These are phyloP conservation scores for Parthenolecanium corni DNA, from an alignment of 2,888 invertebrate species.

Conservation along the genomic window DNA sequence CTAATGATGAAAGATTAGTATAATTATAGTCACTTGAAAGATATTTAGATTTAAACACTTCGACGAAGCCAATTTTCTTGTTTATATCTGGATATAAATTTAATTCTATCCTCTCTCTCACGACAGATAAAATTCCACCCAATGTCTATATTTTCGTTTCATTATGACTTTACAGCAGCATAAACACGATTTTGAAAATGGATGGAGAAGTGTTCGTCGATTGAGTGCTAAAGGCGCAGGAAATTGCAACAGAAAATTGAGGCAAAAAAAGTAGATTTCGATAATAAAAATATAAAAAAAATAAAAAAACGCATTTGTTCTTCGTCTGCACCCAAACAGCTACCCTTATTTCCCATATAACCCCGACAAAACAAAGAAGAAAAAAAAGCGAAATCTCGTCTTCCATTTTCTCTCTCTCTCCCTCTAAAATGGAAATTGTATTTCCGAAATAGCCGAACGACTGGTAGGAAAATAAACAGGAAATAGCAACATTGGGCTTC, in stretches of 20 bases:
- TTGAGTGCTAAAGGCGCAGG: no score
- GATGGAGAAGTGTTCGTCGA: background rate
- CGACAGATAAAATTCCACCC: no score
- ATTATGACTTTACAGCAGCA: no score
- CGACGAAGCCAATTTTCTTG: no score
- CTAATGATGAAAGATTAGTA: no score
- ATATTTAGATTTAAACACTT: no score
- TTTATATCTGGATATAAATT: no score
- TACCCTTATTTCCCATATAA: background rate
- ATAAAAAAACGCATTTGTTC: background rate
- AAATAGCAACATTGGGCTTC: background rate
- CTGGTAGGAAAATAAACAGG: constrained; percentile 1
- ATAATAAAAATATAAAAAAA: no score
- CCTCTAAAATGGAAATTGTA: constrained; percentile 7
- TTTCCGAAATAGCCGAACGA: constrained; percentile 4
- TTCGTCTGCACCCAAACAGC: background rate
- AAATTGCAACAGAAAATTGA: background rate
- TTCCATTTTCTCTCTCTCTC: background rate
- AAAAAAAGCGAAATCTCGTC: background rate
- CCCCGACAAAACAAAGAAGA: background rate
- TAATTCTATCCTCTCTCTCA: no score
- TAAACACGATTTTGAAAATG: no score
- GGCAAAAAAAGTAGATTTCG: constrained; percentile 1
- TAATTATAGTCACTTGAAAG: no score
- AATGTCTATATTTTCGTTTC: no score